A percentile compares a stretch with the other conserved stretches of the same genome.
Conservation (phyloP, 2,888 invertebrate species). For the Heliconius aoede region DNA sequence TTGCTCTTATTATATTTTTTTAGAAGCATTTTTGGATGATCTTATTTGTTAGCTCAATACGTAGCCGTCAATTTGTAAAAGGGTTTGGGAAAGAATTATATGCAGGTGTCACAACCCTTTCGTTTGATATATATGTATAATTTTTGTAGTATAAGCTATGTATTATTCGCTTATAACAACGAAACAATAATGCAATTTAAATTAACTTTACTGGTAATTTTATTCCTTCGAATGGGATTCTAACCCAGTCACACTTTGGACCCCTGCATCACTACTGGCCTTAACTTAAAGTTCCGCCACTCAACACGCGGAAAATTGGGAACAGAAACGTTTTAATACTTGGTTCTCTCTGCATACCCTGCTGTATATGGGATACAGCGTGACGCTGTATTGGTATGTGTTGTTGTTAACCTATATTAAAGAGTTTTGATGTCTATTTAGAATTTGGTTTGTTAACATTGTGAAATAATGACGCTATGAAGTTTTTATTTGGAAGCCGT, state of each 20-base stretch:
- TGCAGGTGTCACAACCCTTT: conserved; percentile 80
- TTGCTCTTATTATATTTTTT: conserved; percentile 80
- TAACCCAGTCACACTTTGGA: too few relatives aligned
- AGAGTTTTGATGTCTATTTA: conserved; percentile 16
- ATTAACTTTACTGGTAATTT: background rate
- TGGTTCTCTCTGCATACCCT: too few relatives aligned
- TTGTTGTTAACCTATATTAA: background rate
- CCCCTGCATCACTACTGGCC: too few relatives aligned
- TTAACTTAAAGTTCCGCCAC: too few relatives aligned
- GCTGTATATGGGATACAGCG: too few relatives aligned
- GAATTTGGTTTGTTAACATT: conserved; percentile 11
- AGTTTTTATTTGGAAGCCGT: conserved; percentile 22
- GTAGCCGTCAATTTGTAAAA: conserved; percentile 77
- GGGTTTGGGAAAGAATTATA: conserved; percentile 69
- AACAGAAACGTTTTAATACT: too few relatives aligned
- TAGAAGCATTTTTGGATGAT: conserved; percentile 76
- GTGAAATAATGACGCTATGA: conserved; percentile 20
- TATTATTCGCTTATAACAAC: background rate
- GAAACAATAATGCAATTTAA: background rate
- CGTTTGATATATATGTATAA: conserved; percentile 47
- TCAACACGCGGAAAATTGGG: too few relatives aligned
- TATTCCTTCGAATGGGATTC: too few relatives aligned
- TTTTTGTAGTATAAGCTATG: background rate
- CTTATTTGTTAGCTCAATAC: conserved; percentile 81
- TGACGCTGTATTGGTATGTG: background rate